Evolutionary conservation across 2,113 vertebrate species (phyloP).

Genomic region (Thamnaconus septentrionalis): DNA sequence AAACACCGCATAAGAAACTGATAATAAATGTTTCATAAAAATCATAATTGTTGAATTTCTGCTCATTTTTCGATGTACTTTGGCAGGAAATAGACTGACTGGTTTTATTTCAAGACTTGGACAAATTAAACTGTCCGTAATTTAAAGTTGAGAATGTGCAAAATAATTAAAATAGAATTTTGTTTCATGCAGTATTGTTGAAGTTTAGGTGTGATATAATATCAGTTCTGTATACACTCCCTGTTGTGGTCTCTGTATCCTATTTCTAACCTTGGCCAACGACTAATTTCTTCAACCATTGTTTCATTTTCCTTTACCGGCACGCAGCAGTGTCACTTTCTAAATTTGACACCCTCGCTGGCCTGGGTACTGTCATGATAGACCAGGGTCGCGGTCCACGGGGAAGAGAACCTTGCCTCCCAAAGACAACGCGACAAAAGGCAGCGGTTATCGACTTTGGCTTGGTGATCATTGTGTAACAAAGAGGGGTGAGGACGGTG

Average conservation of each 20-base stretch:
- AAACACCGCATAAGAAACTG: no score
- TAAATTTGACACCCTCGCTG: conserved; percentile 42
- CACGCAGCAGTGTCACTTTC: conserved; percentile 43
- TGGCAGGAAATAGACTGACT: no score
- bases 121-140: no score
- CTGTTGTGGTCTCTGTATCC: conserved; percentile 17
- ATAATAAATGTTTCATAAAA: no score
- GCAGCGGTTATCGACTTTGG: conserved; percentile 4
- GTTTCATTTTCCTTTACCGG: conserved; percentile 36
- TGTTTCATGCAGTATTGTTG: no score
- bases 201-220: no score
- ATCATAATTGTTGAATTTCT: no score
- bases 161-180: no score
- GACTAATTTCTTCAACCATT: conserved; percentile 38
- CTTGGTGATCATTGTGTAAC: conserved; percentile 22
- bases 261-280: conserved; percentile 20
- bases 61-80: no score
- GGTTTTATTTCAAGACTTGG: no score
- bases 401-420: background rate
- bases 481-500: no score
- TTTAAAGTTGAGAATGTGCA: no score
- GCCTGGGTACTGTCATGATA: conserved; percentile 11
- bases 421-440: conserved; percentile 14
- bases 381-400: conserved; percentile 22
- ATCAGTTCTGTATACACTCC: background rate